Percentiles rank a stretch among this genome's conserved stretches.
Conservation (phyloP, 2,888 invertebrate species). For the Vanessa cardui region DNA sequence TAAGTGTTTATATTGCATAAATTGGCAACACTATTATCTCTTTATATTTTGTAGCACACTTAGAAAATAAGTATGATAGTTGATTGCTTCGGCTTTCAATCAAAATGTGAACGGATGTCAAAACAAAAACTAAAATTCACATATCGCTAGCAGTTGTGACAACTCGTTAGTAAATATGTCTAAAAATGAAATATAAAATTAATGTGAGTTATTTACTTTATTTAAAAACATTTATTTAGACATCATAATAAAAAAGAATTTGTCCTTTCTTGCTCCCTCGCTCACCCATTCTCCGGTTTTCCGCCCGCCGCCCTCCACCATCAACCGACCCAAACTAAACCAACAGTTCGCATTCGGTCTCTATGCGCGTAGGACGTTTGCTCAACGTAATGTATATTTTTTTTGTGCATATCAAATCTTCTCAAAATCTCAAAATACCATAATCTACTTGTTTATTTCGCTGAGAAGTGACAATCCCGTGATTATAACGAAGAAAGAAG, state of each 20-base stretch:
- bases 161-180: slow-evolving; percentile 28
- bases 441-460: slow-evolving; percentile 65
- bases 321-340: slow-evolving; percentile 66
- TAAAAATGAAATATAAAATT: slow-evolving; percentile 25
- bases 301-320: slow-evolving; percentile 60
- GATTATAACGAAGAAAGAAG: slow-evolving; percentile 70
- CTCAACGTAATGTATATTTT: slow-evolving; percentile 77
- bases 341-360: slow-evolving; percentile 84
- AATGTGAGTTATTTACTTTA: slow-evolving; percentile 5
- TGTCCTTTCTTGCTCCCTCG: slow-evolving; percentile 67
- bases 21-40: slow-evolving; percentile 25
- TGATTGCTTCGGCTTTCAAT: slow-evolving; percentile 32
- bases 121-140: slow-evolving; percentile 43
- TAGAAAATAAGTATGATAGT: slow-evolving; percentile 15
- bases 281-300: slow-evolving; percentile 75
- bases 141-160: slow-evolving; percentile 7
- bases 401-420: slow-evolving; percentile 79
- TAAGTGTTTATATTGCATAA: neutral
- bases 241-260: slow-evolving; percentile 50
- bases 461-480: slow-evolving; percentile 72
- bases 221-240: slow-evolving; percentile 24
- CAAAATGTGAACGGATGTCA: slow-evolving; percentile 54
- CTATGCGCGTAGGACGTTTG: slow-evolving; percentile 78
- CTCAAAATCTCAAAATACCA: slow-evolving; percentile 79
- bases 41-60: slow-evolving; percentile 18